These are phyloP conservation scores for Cheumatopsyche charites DNA, from an alignment of 1,140 invertebrate species.

Conservation along the genomic window DNA sequence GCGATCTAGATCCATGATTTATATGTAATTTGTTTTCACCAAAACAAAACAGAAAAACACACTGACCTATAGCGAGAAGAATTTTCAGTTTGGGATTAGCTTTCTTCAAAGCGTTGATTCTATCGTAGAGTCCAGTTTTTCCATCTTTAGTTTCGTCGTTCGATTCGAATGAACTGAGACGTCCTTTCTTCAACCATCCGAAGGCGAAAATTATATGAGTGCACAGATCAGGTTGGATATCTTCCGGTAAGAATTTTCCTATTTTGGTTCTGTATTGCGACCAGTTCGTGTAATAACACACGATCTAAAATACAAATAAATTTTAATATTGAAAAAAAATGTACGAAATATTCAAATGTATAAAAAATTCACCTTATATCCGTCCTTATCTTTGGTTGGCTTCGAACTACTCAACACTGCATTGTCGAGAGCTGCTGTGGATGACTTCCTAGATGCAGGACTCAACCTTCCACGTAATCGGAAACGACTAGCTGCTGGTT, in stretches of 20 bases:
- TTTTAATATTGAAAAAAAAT: no score
- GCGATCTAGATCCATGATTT: slow-evolving; percentile 18
- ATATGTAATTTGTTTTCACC: slow-evolving; percentile 14
- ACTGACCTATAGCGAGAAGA: slow-evolving; percentile 85
- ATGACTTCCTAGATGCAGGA: slow-evolving; percentile 65
- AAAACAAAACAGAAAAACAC: background rate
- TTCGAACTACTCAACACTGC: slow-evolving; percentile 64
- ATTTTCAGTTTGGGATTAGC: slow-evolving; percentile 89
- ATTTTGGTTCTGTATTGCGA: slow-evolving; percentile 92
- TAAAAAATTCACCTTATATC: slow-evolving; percentile 63
- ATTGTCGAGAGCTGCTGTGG: slow-evolving; percentile 62
- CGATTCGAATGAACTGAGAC: slow-evolving; percentile 87
- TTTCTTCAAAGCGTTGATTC: slow-evolving; percentile 82
- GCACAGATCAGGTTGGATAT: slow-evolving; percentile 93
- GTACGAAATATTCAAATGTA: no score
- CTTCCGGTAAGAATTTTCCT: slow-evolving; percentile 93
- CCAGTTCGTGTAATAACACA: slow-evolving; percentile 98
- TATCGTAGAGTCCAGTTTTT: slow-evolving; percentile 87
- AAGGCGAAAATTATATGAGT: slow-evolving; percentile 97
- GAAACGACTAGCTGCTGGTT: slow-evolving; percentile 71
- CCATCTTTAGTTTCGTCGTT: slow-evolving; percentile 94
- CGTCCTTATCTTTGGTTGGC: slow-evolving; percentile 67
- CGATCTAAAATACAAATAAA: slow-evolving; percentile 64
- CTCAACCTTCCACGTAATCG: slow-evolving; percentile 57
- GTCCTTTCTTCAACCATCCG: slow-evolving; percentile 95